phyloP scores from a whole-genome alignment of 2,113 vertebrate species.

The Pachyramphus minor region DNA sequence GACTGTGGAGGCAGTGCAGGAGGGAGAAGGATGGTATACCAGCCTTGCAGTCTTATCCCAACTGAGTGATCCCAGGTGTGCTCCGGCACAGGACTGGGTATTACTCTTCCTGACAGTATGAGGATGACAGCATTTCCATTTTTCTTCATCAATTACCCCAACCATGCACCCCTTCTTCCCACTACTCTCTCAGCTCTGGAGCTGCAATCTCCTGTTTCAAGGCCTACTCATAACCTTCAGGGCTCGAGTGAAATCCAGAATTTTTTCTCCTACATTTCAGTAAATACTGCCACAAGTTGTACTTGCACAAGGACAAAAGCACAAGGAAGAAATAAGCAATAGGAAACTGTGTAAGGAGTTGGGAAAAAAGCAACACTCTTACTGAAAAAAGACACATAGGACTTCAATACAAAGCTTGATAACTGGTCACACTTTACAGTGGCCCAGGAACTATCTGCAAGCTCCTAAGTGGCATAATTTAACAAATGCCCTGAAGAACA shows the following conservation, averaged over 20 bases:
- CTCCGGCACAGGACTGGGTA: not conserved
- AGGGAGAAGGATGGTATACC: not conserved
- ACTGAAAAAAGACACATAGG: not conserved
- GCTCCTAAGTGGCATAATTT: not conserved
- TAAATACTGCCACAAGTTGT: not conserved
- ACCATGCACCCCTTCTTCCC: not conserved
- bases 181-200: not conserved
- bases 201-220: not conserved
- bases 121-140: not conserved
- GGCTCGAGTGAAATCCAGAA: not conserved
- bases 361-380: not conserved
- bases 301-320: not conserved
- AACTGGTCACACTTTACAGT: not conserved
- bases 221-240: not conserved
- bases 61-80: accelerated
- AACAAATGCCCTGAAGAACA: not conserved
- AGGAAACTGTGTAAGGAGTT: not conserved
- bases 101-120: not conserved
- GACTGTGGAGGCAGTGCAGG: not conserved
- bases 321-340: not conserved
- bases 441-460: not conserved
- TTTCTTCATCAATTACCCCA: not conserved
- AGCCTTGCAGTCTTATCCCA: not conserved
- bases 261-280: not conserved
- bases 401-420: not conserved